Evolutionary conservation across 2,113 vertebrate genomes (phyloP), one percentile per base, ranked within the genome.

Genomic region (Pelecanoides urinatrix): DNA sequence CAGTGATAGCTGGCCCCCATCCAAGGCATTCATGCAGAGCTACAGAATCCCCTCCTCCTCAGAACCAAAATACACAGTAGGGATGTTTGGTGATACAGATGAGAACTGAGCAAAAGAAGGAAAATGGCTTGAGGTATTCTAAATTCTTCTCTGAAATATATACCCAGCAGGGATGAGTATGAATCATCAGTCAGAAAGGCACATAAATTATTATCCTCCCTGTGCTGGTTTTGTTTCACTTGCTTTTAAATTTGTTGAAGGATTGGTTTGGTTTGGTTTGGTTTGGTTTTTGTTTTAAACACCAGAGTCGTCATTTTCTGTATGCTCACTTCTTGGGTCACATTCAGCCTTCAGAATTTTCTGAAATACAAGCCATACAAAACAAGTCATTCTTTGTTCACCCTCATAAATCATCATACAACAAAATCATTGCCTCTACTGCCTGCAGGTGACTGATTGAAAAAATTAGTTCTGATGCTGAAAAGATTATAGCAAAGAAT

Each of bases 61-160:
- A 81, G 59, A 95, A 96, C 34, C 52, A 85, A 88, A 94, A 90
- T 45, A 84, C 68, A 63, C 90, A 77, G 68, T 66, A 79, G 84
- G 67, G 44, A 79, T 74, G 38, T 94, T 94, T 96, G 44, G 52
- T 80, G 76, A 95, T 89, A 88, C 25, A 90, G 65, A 70, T 65
- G n/a, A 97, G 88, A 97, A 97, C 36, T 34, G 61, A 96, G 44
- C 26, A 87, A 77, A 95, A 94, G 80, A 93, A 92, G 76, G 30
- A 90, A 83, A 96, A 96, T 87, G 92, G 70, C 62, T 84, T 53
- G 16, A 88, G 44, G 53, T 67, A 78, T 93, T 82, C 92, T 84
- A 96, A 96, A 94, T 94, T 91, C 79, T 94, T 83, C 55, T 94
- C 78, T 80, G 94, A 97, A 98, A 93, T 75, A 92, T 56, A 93